Evolutionary conservation across 2,797 vertebrate genomes (phyloP).

Genomic region (Xenops minutus): DNA sequence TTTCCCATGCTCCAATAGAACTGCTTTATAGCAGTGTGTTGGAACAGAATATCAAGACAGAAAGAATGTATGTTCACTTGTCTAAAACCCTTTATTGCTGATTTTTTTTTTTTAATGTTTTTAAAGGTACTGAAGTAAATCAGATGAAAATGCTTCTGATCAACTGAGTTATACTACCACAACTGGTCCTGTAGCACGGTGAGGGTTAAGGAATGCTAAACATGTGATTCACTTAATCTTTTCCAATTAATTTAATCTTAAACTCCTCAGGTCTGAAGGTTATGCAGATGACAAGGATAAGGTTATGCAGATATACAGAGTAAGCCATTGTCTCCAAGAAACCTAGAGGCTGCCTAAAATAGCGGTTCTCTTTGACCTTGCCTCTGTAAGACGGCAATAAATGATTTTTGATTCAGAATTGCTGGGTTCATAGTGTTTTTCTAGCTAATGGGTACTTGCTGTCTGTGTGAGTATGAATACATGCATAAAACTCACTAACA

Average conservation of each 20-base stretch:
- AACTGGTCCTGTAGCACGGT: neutral
- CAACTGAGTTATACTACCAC: neutral
- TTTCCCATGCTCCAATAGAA: neutral
- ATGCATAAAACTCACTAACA: neutral
- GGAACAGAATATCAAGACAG: neutral
- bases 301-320: neutral
- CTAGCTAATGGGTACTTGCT: neutral
- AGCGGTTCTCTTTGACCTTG: neutral
- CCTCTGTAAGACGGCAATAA: neutral
- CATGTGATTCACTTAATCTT: neutral
- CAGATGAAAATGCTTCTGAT: neutral
- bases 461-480: neutral
- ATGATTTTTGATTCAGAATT: neutral
- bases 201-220: neutral
- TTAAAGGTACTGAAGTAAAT: neutral
- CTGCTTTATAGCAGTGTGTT: neutral
- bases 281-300: slow-evolving; percentile 1
- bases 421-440: neutral
- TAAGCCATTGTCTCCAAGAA: neutral
- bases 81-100: neutral
- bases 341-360: slow-evolving; percentile 12
- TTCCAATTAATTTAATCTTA: neutral
- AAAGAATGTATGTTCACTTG: neutral
- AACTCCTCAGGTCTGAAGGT: neutral
- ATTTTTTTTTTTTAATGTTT: neutral